phyloP scores from a whole-genome alignment of 1,140 invertebrate species.

The Lucilia cuprina region DNA sequence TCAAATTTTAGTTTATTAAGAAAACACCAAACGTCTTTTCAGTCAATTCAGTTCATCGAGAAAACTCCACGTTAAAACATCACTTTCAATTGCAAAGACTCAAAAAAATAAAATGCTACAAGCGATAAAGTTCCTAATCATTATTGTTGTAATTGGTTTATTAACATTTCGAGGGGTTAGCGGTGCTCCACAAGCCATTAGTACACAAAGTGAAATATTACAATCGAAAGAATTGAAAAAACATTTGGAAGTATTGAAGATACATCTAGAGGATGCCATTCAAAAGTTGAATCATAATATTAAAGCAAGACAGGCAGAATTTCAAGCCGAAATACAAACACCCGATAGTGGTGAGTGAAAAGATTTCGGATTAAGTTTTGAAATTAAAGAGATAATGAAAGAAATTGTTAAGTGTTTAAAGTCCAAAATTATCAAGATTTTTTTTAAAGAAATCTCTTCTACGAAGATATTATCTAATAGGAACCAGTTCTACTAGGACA shows the following conservation, averaged over 20 bases:
- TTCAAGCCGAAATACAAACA: neutral
- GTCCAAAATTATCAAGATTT: too few species aligned
- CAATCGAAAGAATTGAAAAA: neutral
- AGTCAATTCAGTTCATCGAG: neutral
- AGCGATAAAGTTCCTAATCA: neutral
- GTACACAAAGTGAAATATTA: neutral
- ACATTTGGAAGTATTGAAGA: neutral
- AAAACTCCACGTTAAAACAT: neutral
- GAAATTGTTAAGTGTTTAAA: too few species aligned
- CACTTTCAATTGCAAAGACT: neutral
- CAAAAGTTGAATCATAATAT: neutral
- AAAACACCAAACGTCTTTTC: neutral
- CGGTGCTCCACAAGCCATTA: neutral
- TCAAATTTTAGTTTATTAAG: neutral
- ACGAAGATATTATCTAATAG: too few species aligned
- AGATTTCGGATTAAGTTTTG: neutral
- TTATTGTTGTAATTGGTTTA: neutral
- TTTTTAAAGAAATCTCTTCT: too few species aligned
- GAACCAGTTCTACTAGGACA: too few species aligned
- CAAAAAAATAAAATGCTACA: neutral
- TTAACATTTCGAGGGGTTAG: neutral
- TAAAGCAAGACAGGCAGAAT: neutral
- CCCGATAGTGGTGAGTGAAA: conserved; percentile 22
- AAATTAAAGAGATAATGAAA: too few species aligned
- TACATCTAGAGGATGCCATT: neutral